Evolutionary conservation across 2,888 invertebrate species (phyloP).

Genomic region (Pollenia griseotomentosa): DNA sequence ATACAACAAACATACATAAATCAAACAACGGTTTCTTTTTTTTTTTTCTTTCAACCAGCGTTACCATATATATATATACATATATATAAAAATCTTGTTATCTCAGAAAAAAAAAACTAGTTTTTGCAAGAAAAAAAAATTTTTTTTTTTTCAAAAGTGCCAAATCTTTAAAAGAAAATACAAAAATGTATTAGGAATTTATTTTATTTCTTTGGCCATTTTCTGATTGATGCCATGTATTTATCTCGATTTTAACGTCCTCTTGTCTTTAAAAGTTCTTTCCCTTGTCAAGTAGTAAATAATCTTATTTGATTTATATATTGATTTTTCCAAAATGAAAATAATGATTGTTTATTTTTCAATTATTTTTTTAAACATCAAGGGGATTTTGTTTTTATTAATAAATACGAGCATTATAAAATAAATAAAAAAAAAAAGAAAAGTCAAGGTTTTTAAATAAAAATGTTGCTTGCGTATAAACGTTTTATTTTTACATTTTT

Average conservation of each 20-base stretch:
- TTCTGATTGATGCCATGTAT: not conserved
- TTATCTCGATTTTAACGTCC: not conserved
- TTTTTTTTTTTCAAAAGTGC: no score
- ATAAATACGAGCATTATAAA: not conserved
- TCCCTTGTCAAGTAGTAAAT: slow-evolving; percentile 3
- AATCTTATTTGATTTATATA: not conserved
- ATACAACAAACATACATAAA: no score
- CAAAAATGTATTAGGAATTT: no score
- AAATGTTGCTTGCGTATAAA: not conserved
- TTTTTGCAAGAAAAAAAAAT: no score
- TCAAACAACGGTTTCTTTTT: no score
- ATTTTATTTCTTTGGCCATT: not conserved
- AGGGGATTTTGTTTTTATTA: slow-evolving; percentile 4
- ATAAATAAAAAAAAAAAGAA: slow-evolving; percentile 16
- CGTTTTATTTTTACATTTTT: slow-evolving; percentile 1
- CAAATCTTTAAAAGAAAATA: no score
- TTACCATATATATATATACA: no score
- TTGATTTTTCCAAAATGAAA: slow-evolving; percentile 23
- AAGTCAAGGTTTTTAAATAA: slow-evolving; percentile 41
- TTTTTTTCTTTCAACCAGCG: no score
- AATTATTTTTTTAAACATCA: slow-evolving; percentile 41
- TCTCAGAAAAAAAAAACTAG: no score
- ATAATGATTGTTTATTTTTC: slow-evolving; percentile 40
- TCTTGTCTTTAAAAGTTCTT: not conserved
- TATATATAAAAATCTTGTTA: no score